Evolutionary conservation across 2,888 invertebrate species (phyloP).

Genomic region (Pseudococcus longispinus): DNA sequence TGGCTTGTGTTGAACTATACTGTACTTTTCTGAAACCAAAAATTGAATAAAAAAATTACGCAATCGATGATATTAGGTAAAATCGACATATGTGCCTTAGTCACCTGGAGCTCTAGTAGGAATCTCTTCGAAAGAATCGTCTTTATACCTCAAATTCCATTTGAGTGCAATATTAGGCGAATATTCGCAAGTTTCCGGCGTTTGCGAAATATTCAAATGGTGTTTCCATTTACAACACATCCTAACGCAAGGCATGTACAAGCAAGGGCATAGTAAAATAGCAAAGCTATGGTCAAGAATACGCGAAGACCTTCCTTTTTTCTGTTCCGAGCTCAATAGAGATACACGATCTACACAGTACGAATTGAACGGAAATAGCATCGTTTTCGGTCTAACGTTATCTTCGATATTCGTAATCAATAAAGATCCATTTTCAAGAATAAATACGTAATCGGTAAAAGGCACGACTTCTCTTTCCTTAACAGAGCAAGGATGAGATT

Average conservation of each 20-base stretch:
- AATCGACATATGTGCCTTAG: too few relatives aligned
- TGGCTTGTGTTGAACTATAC: conserved; percentile 23
- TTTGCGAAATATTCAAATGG: neutral
- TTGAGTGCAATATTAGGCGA: neutral
- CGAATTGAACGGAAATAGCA: conserved; percentile 38
- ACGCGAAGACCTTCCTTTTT: neutral
- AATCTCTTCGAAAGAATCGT: neutral
- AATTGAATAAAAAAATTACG: neutral
- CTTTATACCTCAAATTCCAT: conserved; percentile 41
- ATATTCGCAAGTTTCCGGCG: neutral
- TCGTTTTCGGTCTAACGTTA: conserved; percentile 11
- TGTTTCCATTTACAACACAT: conserved; percentile 28
- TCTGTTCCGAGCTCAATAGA: neutral
- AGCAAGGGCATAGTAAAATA: conserved; percentile 39
- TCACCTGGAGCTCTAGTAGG: neutral
- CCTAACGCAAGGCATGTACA: neutral
- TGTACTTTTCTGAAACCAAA: neutral
- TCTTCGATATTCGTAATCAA: conserved; percentile 40
- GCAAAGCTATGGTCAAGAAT: conserved; percentile 42
- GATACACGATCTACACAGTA: conserved; percentile 58
- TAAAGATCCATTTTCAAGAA: conserved; percentile 57
- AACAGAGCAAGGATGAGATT: conserved; percentile 38
- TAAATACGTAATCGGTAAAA: conserved; percentile 50
- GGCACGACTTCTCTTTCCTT: conserved; percentile 31
- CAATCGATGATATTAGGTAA: neutral